A percentile compares a stretch with the other conserved stretches of the same genome.
Conservation (phyloP, 2,888 invertebrate species). For the Drosophila neotestacea region DNA sequence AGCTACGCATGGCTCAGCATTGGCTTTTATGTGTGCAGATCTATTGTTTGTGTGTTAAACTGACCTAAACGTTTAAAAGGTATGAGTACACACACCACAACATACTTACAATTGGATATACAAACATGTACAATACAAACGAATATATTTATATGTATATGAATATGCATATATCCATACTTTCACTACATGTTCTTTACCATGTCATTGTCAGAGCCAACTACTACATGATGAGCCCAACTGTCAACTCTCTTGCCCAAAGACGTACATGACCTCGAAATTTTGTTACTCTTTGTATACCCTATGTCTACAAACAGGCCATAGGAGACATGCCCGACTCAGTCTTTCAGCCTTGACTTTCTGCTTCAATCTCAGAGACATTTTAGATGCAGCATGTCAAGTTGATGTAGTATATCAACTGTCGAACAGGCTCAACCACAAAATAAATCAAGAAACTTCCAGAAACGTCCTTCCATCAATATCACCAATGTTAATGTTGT, state of each 20-base stretch:
- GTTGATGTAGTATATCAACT: no score
- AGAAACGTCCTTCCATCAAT: not conserved
- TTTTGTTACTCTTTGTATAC: not conserved
- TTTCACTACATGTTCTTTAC: constrained; percentile 30
- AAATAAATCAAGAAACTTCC: not conserved
- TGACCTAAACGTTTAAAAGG: constrained; percentile 24
- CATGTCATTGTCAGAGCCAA: constrained; percentile 5
- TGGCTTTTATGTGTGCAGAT: constrained; percentile 12
- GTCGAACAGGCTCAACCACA: not conserved
- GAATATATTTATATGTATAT: not conserved
- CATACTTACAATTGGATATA: not conserved
- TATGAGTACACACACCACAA: not conserved
- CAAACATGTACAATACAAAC: not conserved
- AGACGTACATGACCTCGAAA: not conserved
- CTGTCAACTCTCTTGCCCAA: constrained; percentile 1
- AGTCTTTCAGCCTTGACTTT: no score
- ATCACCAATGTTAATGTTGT: not conserved
- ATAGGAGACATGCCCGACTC: not conserved
- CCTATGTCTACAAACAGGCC: not conserved
- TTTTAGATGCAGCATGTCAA: no score
- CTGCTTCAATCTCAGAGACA: no score
- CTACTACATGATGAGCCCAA: not conserved
- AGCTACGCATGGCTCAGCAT: constrained; percentile 20
- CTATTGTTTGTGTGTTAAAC: constrained; percentile 35
- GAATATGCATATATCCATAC: not conserved